A percentile compares a stretch with the other conserved stretches of the same genome.
phyloP scores from a whole-genome alignment of 2,888 invertebrate genomes.

The Adelognathus sp. region DNA sequence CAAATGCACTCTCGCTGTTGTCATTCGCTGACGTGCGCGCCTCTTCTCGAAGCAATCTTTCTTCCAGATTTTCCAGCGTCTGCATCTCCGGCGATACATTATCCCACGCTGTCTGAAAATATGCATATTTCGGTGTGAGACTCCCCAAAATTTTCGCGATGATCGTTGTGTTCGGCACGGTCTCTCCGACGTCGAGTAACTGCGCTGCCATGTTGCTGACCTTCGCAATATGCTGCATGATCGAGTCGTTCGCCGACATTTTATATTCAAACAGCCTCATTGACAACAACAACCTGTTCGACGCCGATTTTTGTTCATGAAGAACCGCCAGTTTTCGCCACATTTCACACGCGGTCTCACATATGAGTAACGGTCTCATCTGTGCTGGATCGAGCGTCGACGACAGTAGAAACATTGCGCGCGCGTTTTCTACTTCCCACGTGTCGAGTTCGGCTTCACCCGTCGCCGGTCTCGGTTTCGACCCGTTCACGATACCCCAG shows the following conservation, averaged over 20 bases:
- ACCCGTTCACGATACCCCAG: neutral
- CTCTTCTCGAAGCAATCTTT: slow-evolving; percentile 39
- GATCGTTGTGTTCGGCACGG: slow-evolving; percentile 24
- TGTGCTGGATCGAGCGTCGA: slow-evolving; percentile 39
- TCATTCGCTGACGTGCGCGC: slow-evolving; percentile 40
- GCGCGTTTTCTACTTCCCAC: slow-evolving; percentile 30
- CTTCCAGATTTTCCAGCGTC: slow-evolving; percentile 17
- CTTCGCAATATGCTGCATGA: slow-evolving; percentile 29
- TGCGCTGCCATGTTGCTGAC: slow-evolving; percentile 50
- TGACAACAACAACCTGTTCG: slow-evolving; percentile 42
- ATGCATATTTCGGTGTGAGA: slow-evolving; percentile 43
- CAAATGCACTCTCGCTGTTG: slow-evolving; percentile 36
- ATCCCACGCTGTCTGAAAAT: slow-evolving; percentile 54
- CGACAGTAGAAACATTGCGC: slow-evolving; percentile 33
- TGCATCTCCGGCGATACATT: slow-evolving; percentile 35
- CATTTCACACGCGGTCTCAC: slow-evolving; percentile 56
- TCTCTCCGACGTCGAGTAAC: slow-evolving; percentile 46
- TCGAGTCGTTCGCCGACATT: slow-evolving; percentile 42
- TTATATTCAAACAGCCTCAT: slow-evolving; percentile 37
- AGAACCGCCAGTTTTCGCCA: slow-evolving; percentile 36
- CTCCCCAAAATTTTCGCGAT: slow-evolving; percentile 55
- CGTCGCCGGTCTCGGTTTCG: neutral
- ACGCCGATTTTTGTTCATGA: slow-evolving; percentile 49
- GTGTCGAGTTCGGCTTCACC: neutral
- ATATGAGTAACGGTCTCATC: slow-evolving; percentile 37